These are phyloP conservation scores for Coluber constrictor DNA, from an alignment of 2,797 vertebrate genomes.

Conservation along the genomic window DNA sequence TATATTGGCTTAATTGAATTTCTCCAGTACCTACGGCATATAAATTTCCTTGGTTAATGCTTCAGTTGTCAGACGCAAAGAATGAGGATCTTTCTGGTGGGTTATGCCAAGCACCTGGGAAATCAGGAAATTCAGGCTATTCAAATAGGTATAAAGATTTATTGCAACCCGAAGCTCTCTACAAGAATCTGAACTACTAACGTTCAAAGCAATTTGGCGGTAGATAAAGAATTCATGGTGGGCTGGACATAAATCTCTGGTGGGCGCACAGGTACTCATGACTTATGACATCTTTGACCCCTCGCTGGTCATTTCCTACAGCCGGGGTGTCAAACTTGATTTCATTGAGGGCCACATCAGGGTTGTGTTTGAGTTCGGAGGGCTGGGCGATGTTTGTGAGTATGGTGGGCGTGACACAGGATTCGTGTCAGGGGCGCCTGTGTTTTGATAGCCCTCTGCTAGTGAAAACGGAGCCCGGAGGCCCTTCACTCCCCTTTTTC, in stretches of 20 bases:
- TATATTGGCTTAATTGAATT: background rate
- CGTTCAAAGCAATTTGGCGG: background rate
- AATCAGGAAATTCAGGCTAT: background rate
- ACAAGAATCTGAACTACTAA: background rate
- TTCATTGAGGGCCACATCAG: too few relatives aligned
- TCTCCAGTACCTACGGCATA: background rate
- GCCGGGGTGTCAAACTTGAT: too few relatives aligned
- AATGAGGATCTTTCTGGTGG: background rate
- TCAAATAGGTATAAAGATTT: background rate
- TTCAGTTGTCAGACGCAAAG: background rate
- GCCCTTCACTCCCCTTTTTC: too few relatives aligned
- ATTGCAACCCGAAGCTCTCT: background rate
- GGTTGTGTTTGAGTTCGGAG: too few relatives aligned
- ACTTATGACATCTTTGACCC: background rate
- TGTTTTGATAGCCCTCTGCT: too few relatives aligned
- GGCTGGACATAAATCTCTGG: background rate
- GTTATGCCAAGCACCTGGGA: background rate
- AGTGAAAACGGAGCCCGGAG: too few relatives aligned
- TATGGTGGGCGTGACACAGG: too few relatives aligned
- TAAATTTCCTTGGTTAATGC: background rate
- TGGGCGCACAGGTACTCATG: background rate
- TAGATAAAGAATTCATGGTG: background rate
- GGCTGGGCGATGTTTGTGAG: too few relatives aligned
- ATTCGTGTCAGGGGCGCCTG: too few relatives aligned
- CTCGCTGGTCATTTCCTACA: background rate